A percentile compares a stretch with the other conserved stretches of the same genome.
These are phyloP conservation scores for Dromius quadrimaculatus DNA, from an alignment of 2,888 invertebrate species.

Conservation along the genomic window DNA sequence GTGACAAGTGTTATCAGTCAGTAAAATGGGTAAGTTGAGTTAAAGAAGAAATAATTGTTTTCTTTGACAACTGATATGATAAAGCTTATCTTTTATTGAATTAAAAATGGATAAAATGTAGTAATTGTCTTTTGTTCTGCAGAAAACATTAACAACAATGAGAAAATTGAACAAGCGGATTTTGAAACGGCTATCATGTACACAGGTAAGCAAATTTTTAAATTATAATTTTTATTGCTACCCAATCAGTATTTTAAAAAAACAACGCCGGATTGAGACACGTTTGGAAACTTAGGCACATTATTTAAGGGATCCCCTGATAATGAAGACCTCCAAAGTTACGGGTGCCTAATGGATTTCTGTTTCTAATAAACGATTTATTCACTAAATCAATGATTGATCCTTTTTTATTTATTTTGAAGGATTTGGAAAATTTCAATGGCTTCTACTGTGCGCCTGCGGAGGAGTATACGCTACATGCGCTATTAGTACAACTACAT, in stretches of 20 bases:
- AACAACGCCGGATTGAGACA: background rate
- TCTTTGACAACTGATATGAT: too few species aligned
- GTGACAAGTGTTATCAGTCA: conserved; percentile 28
- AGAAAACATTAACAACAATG: conserved; percentile 27
- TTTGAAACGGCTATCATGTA: conserved; percentile 74
- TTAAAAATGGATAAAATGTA: too few species aligned
- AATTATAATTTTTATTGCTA: conserved; percentile 12
- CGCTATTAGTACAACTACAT: conserved; percentile 75
- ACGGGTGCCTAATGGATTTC: too few species aligned
- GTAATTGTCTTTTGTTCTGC: too few species aligned
- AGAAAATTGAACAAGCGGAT: conserved; percentile 69
- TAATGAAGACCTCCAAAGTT: too few species aligned
- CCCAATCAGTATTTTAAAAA: background rate
- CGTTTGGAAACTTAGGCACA: too few species aligned
- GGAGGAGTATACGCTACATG: conserved; percentile 78
- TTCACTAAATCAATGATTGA: background rate
- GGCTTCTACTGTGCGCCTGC: conserved; percentile 72
- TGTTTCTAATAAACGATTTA: background rate
- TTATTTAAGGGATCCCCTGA: too few species aligned
- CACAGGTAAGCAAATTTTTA: conserved; percentile 67
- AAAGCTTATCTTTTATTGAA: too few species aligned
- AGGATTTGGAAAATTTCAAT: conserved; percentile 77
- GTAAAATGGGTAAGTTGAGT: conserved; percentile 47
- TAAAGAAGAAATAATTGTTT: too few species aligned
- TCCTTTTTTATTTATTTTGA: conserved; percentile 54